Conservation (phyloP, 1,140 invertebrate genomes). For the Oryctes rhinoceros region DNA sequence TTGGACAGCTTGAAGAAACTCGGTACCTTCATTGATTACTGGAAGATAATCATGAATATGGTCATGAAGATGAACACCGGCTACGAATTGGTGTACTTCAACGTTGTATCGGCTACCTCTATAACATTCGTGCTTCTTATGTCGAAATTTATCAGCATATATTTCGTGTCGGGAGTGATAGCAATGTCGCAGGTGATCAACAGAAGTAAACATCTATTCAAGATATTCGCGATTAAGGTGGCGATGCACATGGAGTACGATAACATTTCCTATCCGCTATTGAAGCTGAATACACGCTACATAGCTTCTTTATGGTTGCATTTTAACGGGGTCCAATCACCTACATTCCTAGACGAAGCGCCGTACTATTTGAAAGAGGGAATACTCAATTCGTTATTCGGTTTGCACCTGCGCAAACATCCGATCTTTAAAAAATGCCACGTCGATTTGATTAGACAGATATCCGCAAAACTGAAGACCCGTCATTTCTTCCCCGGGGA, state of each 20-base stretch:
- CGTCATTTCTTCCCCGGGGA: slow-evolving; percentile 37
- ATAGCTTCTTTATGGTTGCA: slow-evolving; percentile 32
- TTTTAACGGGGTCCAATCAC: slow-evolving; percentile 44
- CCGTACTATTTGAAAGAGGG: slow-evolving; percentile 48
- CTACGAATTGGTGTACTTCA: background rate
- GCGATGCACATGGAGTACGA: background rate
- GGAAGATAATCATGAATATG: slow-evolving; percentile 10
- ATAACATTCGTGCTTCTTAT: background rate
- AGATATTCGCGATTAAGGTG: slow-evolving; percentile 13
- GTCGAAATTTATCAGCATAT: background rate
- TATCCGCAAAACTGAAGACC: slow-evolving; percentile 32
- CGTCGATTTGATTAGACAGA: slow-evolving; percentile 46
- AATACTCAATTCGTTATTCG: slow-evolving; percentile 48
- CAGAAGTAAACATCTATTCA: slow-evolving; percentile 1
- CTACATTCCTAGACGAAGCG: slow-evolving; percentile 42
- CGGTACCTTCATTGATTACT: background rate
- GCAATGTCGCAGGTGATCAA: background rate
- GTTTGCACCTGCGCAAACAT: slow-evolving; percentile 46
- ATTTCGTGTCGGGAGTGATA: background rate
- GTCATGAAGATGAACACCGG: slow-evolving; percentile 26
- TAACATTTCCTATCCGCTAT: slow-evolving; percentile 12
- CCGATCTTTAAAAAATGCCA: slow-evolving; percentile 44
- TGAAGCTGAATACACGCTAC: slow-evolving; percentile 26
- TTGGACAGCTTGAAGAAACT: background rate
- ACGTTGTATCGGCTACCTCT: background rate